phyloP scores from a whole-genome alignment of 2,113 vertebrate species.

The Alces alces region DNA sequence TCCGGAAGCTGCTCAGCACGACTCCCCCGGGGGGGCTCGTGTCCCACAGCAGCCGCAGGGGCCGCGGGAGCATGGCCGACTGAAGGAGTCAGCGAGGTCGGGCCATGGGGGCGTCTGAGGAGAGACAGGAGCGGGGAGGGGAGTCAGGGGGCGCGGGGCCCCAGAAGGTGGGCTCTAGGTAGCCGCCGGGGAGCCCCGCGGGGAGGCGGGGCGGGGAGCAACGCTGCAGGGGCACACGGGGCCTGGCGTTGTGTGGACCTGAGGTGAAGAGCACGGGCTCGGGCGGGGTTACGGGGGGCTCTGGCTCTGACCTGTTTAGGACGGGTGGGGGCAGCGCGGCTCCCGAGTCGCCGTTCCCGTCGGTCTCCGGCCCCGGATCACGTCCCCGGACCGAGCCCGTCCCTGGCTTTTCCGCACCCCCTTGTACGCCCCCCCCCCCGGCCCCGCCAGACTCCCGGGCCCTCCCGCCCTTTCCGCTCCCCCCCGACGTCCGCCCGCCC shows the following conservation, averaged over 20 bases:
- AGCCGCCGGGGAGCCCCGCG: background rate
- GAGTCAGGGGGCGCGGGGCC: background rate
- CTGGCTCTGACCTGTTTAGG: slow-evolving; percentile 65
- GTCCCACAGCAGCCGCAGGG: slow-evolving; percentile 71
- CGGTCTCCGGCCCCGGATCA: background rate
- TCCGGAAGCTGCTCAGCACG: slow-evolving; percentile 74
- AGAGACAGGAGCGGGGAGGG: slow-evolving; percentile 9
- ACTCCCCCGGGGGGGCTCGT: slow-evolving; percentile 64
- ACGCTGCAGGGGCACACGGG: too few relatives aligned
- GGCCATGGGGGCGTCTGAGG: slow-evolving; percentile 66
- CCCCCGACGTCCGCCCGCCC: slow-evolving; percentile 54
- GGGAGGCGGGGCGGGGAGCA: background rate
- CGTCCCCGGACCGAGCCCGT: slow-evolving; percentile 37
- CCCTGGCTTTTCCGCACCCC: slow-evolving; percentile 56
- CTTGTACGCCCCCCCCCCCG: background rate
- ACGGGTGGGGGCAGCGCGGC: slow-evolving; percentile 42
- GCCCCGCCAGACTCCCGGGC: background rate
- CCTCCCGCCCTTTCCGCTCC: slow-evolving; percentile 49
- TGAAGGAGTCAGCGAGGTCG: slow-evolving; percentile 45
- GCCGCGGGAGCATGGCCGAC: slow-evolving; percentile 68
- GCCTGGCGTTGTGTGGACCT: background rate
- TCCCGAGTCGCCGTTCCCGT: slow-evolving; percentile 1
- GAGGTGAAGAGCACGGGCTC: background rate
- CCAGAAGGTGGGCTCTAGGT: background rate
- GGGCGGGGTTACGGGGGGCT: slow-evolving; percentile 17